Evolutionary conservation across 2,888 invertebrate genomes (phyloP), one percentile per base, ranked within the genome.

Genomic region (Ophraella communa): DNA sequence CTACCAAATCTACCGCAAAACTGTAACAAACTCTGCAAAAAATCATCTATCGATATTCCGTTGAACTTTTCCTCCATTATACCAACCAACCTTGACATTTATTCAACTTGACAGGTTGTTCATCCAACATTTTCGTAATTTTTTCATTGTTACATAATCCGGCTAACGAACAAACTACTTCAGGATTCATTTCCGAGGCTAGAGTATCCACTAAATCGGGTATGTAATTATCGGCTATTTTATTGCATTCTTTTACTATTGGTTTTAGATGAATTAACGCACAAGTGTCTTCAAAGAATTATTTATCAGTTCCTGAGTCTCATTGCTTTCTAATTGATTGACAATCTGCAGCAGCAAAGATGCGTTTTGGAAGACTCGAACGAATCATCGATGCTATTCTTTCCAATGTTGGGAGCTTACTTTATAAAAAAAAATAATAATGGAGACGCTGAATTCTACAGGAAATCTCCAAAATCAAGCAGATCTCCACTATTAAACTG

Each of bases 111-210:
- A 59, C 30, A 7, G 42, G 21, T 5, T 44, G 45, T 66, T 69
- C 30, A 39, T 82, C 83, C 11, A 92, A 79, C 70, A 93, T 78
- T 56, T 85, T 80, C 77, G 94, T 91, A 57, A 94, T 89, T 64
- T 83, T 84, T 4, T 84, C 88, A 76, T 87, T 94, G 79, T 95
- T 95, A 75, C 95, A 95, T 4, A 95, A 87, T 0, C 95, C 95
- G 56, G 95, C 93, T 10, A 94, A 92, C 0, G 92, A 88, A 80
- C 95, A 95, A 33, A 95, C 95, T 33, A 90, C 88, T 78, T 92
- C 90, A 0, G 95, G 95, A 83, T 96, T 91, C 95, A 96, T 95
- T 83, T 95, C 87, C 0, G 95, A 95, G 1, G 93, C 90, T 49
- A 96, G 82, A 0, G 94, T 92, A 78, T 96, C 95, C 27, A 95